Conservation (phyloP, 1,140 invertebrate genomes). For the Penaeus japonicus region DNA sequence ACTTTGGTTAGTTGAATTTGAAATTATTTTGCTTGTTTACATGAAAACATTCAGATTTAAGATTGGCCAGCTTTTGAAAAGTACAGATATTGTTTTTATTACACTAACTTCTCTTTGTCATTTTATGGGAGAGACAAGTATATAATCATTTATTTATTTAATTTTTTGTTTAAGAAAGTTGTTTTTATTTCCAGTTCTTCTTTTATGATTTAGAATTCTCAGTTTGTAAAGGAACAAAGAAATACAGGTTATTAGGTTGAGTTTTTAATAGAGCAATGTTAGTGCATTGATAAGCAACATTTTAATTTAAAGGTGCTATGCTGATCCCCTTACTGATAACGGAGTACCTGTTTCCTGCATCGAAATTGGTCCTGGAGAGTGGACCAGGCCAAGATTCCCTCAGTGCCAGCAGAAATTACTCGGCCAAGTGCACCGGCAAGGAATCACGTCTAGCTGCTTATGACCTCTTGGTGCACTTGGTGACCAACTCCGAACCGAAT, state of each 20-base stretch:
- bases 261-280: too few relatives aligned
- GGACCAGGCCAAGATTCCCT: slow-evolving; percentile 34
- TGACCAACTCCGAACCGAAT: slow-evolving; percentile 63
- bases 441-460: slow-evolving; percentile 67
- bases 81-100: neutral
- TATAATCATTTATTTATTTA: too few relatives aligned
- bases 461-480: slow-evolving; percentile 66
- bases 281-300: too few relatives aligned
- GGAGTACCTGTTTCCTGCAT: slow-evolving; percentile 69
- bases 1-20: slow-evolving; percentile 39
- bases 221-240: too few relatives aligned
- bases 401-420: slow-evolving; percentile 48
- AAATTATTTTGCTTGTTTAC: neutral
- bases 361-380: slow-evolving; percentile 64
- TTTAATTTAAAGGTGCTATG: slow-evolving; percentile 61
- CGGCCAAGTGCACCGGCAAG: slow-evolving; percentile 65
- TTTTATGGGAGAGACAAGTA: too few relatives aligned
- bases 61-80: too few relatives aligned
- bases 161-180: too few relatives aligned
- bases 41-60: too few relatives aligned
- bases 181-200: too few relatives aligned
- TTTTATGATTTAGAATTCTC: too few relatives aligned
- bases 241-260: too few relatives aligned
- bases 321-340: slow-evolving; percentile 65
- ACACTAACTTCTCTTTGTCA: too few relatives aligned